These are phyloP conservation scores for Spialia ferax DNA, from an alignment of 2,888 invertebrate species.

Conservation along the genomic window DNA sequence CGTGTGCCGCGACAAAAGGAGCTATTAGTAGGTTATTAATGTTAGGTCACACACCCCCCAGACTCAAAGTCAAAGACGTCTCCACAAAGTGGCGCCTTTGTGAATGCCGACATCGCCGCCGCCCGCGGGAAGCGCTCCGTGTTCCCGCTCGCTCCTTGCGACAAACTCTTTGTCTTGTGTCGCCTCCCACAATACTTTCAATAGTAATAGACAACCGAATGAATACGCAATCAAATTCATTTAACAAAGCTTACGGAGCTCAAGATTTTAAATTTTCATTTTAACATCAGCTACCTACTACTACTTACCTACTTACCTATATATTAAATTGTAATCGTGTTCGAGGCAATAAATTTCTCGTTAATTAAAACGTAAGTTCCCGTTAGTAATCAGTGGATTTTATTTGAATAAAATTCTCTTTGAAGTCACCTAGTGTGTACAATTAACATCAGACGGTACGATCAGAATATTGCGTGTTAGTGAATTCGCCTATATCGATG, in stretches of 20 bases:
- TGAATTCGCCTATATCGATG: conserved; percentile 75
- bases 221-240: conserved; percentile 34
- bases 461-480: conserved; percentile 54
- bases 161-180: conserved; percentile 76
- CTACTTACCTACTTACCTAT: not conserved
- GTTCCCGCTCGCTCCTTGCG: conserved; percentile 62
- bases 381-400: conserved; percentile 45
- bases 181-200: conserved; percentile 57
- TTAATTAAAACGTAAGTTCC: conserved; percentile 34
- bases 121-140: conserved; percentile 53
- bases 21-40: conserved; percentile 81
- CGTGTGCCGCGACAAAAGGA: conserved; percentile 41
- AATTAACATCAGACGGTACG: conserved; percentile 52
- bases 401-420: conserved; percentile 49
- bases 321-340: conserved; percentile 18
- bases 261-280: not conserved
- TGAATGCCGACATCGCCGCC: conserved; percentile 57
- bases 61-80: conserved; percentile 72
- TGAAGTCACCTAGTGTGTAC: conserved; percentile 50
- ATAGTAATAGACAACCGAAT: conserved; percentile 33
- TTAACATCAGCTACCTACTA: conserved; percentile 5
- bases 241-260: not conserved
- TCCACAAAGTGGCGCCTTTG: conserved; percentile 82
- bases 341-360: conserved; percentile 28
- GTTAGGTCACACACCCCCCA: conserved; percentile 73